Conservation (phyloP, 1,140 invertebrate species). For the Bombus superbus region DNA sequence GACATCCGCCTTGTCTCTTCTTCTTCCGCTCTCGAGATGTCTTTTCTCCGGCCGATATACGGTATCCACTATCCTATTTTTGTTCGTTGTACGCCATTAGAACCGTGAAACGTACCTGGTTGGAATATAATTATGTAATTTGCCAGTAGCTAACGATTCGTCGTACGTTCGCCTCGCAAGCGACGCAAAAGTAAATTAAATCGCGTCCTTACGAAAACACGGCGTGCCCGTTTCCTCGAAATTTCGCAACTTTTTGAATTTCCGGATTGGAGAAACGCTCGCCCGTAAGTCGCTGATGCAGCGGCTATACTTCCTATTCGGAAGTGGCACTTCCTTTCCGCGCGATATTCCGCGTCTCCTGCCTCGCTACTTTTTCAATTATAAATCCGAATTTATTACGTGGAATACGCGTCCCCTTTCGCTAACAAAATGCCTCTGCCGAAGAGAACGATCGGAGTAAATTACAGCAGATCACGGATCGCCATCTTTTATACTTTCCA, state of each 20-base stretch:
- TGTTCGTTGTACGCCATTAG: no score
- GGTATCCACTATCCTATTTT: no score
- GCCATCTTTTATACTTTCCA: not conserved
- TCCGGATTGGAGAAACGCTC: not conserved
- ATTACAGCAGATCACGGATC: not conserved
- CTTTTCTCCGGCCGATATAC: no score
- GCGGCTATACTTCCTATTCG: not conserved
- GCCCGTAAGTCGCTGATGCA: not conserved
- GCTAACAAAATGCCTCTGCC: not conserved
- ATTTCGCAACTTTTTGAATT: constrained; percentile 18
- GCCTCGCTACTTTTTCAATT: not conserved
- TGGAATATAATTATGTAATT: not conserved
- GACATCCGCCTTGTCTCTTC: not conserved
- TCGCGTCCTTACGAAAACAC: not conserved
- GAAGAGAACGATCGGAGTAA: not conserved
- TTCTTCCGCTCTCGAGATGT: no score
- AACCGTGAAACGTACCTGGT: no score
- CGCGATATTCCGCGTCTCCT: not conserved
- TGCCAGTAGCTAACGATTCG: not conserved
- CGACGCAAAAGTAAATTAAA: not conserved
- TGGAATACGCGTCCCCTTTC: not conserved
- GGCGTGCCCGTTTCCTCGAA: not conserved
- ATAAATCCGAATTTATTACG: constrained; percentile 10
- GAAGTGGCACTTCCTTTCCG: not conserved
- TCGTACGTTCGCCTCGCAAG: not conserved